Percentiles rank a stretch among this genome's conserved stretches.
phyloP scores from a whole-genome alignment of 2,888 invertebrate species.

The Octonoba sinensis region DNA sequence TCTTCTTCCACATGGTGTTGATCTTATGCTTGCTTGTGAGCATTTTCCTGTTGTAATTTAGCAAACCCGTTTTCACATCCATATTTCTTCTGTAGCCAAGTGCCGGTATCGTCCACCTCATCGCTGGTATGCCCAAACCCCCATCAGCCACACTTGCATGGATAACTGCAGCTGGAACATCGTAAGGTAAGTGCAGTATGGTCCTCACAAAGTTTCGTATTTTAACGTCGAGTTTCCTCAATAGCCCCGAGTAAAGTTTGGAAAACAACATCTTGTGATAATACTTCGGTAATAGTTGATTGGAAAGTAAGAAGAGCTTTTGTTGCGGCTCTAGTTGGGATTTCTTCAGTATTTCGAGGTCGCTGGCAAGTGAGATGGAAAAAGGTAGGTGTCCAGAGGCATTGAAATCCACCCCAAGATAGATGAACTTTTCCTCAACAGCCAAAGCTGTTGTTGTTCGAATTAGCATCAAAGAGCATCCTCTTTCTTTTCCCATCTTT shows the following conservation, averaged over 20 bases:
- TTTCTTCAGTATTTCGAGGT: not conserved
- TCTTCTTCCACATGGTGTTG: not conserved
- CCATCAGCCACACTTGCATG: not conserved
- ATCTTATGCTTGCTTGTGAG: not conserved
- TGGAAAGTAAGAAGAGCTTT: not conserved
- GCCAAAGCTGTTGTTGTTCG: not conserved
- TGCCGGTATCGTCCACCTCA: constrained; percentile 1
- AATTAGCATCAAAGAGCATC: not conserved
- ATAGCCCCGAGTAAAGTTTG: not conserved
- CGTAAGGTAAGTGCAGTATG: constrained; percentile 1
- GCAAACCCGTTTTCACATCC: not conserved
- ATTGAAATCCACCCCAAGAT: not conserved
- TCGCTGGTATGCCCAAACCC: not conserved
- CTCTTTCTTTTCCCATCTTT: not conserved
- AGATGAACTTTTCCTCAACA: not conserved
- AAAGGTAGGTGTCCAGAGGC: not conserved
- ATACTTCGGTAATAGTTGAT: not conserved
- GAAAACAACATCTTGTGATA: not conserved
- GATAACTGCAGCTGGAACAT: not conserved
- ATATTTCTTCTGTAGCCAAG: not conserved
- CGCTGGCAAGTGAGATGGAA: not conserved
- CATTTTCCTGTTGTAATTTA: not conserved
- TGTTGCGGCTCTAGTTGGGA: too few relatives aligned
- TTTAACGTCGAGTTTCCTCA: not conserved
- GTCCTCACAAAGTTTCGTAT: not conserved